A percentile compares a stretch with the other conserved stretches of the same genome.
Conservation (phyloP, 2,797 vertebrate species). For the Girardinus metallicus region DNA sequence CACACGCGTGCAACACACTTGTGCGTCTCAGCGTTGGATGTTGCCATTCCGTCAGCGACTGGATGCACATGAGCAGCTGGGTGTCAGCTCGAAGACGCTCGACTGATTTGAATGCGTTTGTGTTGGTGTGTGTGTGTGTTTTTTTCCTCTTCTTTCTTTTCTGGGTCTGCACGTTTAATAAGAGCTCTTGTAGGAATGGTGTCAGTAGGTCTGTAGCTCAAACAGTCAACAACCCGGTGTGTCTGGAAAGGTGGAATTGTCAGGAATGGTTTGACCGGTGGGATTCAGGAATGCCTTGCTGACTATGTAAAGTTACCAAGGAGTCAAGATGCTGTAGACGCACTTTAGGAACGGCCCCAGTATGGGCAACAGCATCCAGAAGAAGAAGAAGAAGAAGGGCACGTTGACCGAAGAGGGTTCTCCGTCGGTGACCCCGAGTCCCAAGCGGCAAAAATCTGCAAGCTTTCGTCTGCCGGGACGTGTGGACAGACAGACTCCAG, state of each 20-base stretch:
- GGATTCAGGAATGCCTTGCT: slow-evolving; percentile 38
- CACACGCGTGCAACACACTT: slow-evolving; percentile 23
- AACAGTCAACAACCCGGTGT: slow-evolving; percentile 8
- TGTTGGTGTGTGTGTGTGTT: not conserved
- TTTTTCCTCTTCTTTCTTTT: slow-evolving; percentile 8
- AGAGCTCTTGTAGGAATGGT: slow-evolving; percentile 39
- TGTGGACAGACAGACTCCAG: slow-evolving; percentile 72
- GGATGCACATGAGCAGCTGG: slow-evolving; percentile 36
- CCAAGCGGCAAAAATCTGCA: slow-evolving; percentile 49
- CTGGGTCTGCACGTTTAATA: slow-evolving; percentile 18
- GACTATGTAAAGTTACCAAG: slow-evolving; percentile 52
- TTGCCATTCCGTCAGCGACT: slow-evolving; percentile 59
- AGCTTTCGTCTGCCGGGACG: slow-evolving; percentile 71
- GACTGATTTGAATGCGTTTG: slow-evolving; percentile 26
- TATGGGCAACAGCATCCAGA: slow-evolving; percentile 82
- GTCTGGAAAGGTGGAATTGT: slow-evolving; percentile 49
- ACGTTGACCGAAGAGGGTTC: not conserved
- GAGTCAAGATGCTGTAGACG: slow-evolving; percentile 43
- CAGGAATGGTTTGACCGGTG: slow-evolving; percentile 45
- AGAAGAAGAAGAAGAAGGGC: slow-evolving; percentile 75
- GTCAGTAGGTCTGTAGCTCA: slow-evolving; percentile 65
- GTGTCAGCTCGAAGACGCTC: slow-evolving; percentile 9
- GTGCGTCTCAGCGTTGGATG: slow-evolving; percentile 60
- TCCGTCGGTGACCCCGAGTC: slow-evolving; percentile 16
- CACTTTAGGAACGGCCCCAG: slow-evolving; percentile 53